Percentiles rank a stretch among this genome's conserved stretches.
Conservation (phyloP, 2,113 vertebrate species). For the Myotis yumanensis region DNA sequence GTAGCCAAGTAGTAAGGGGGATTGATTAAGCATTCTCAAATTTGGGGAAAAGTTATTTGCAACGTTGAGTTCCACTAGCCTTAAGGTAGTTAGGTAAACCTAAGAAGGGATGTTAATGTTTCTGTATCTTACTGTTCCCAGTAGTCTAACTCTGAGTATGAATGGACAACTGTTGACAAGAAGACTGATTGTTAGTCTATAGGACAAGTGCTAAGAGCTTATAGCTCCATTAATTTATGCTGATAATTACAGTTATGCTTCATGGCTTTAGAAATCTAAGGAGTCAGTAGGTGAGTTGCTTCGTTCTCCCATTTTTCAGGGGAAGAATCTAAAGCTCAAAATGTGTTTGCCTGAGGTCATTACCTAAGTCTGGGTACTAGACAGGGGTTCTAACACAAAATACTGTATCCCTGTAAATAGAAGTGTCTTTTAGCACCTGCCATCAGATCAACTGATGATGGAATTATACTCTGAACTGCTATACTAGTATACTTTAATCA, state of each 20-base stretch:
- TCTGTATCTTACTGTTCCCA: neutral
- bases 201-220: neutral
- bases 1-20: neutral
- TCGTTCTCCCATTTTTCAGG: neutral
- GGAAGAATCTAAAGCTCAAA: neutral
- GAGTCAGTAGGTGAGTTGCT: neutral
- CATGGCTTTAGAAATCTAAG: constrained; percentile 14
- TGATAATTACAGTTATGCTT: neutral
- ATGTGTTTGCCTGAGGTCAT: neutral
- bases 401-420: neutral
- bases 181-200: neutral
- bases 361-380: neutral
- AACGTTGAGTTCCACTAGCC: neutral
- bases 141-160: neutral
- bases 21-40: neutral
- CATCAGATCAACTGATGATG: neutral
- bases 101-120: neutral
- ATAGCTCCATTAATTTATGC: neutral
- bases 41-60: neutral
- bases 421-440: neutral
- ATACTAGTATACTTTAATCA: neutral
- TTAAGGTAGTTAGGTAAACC: neutral
- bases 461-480: neutral
- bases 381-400: neutral
- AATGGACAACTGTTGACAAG: neutral